A percentile compares a stretch with the other conserved stretches of the same genome.
Evolutionary conservation across 2,888 invertebrate species (phyloP).

Genomic region (Drosophila picticornis): DNA sequence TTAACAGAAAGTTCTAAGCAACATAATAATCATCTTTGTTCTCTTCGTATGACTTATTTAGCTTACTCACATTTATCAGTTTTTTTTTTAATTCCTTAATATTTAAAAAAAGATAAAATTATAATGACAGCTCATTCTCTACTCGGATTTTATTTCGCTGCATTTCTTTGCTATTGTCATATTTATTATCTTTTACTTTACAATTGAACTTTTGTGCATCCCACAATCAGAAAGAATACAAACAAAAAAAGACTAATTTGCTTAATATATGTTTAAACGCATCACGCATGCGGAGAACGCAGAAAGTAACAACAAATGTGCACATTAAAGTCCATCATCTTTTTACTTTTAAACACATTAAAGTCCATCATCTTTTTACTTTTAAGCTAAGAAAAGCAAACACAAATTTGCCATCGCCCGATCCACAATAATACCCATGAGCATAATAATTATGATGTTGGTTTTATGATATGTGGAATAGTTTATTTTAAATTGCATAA

Average conservation of each 20-base stretch:
- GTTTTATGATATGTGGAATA: background rate
- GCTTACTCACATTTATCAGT: background rate
- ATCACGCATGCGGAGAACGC: background rate
- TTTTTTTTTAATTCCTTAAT: background rate
- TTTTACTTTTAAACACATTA: background rate
- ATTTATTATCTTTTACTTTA: background rate
- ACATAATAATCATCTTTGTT: background rate
- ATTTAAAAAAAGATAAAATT: background rate
- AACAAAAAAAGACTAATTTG: background rate
- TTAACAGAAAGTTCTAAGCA: background rate
- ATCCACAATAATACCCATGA: background rate
- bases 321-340: background rate
- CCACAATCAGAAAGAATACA: background rate
- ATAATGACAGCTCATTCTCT: background rate
- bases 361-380: background rate
- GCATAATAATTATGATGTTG: background rate
- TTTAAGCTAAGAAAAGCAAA: background rate
- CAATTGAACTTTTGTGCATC: background rate
- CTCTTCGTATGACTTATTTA: background rate
- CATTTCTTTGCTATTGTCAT: background rate
- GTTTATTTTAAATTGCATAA: background rate
- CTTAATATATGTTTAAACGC: background rate
- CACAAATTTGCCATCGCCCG: background rate
- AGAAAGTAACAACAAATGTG: background rate
- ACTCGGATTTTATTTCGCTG: background rate